These are phyloP conservation scores for Brotula barbata DNA, from an alignment of 2,797 vertebrate genomes.

Conservation along the genomic window DNA sequence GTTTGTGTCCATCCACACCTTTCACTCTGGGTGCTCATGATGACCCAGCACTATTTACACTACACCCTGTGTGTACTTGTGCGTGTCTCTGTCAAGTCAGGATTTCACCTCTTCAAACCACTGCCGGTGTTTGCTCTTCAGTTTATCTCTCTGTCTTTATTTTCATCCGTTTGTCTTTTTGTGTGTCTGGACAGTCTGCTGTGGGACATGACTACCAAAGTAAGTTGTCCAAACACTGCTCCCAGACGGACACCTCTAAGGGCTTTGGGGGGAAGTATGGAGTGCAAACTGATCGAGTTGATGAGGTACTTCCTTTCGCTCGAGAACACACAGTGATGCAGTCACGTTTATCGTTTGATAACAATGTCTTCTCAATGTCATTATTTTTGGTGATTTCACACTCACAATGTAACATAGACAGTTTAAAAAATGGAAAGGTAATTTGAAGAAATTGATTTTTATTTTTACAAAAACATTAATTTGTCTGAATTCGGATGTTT, in stretches of 20 bases:
- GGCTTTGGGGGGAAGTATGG: conserved; percentile 97
- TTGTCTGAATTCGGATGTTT: too few relatives aligned
- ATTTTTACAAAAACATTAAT: too few relatives aligned
- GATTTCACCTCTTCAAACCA: too few relatives aligned
- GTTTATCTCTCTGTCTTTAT: neutral
- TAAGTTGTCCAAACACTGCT: conserved; percentile 91
- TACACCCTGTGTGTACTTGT: conserved; percentile 20
- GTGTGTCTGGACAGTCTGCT: conserved; percentile 80
- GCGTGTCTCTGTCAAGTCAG: neutral
- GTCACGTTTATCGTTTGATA: too few relatives aligned
- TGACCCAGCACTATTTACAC: conserved; percentile 49
- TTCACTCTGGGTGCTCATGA: conserved; percentile 51
- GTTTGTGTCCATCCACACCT: conserved; percentile 18
- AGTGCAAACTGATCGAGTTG: conserved; percentile 90
- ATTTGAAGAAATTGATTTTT: too few relatives aligned
- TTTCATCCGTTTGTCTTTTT: neutral
- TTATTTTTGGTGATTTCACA: too few relatives aligned
- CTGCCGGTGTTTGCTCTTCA: too few relatives aligned
- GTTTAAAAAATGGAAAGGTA: too few relatives aligned
- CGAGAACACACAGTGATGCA: neutral
- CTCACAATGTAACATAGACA: too few relatives aligned
- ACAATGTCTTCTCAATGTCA: too few relatives aligned
- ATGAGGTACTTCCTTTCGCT: conserved; percentile 81
- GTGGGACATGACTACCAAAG: conserved; percentile 95
- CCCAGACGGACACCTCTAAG: conserved; percentile 90